Conservation (phyloP, 2,797 vertebrate species). For the Fratercula arctica region DNA sequence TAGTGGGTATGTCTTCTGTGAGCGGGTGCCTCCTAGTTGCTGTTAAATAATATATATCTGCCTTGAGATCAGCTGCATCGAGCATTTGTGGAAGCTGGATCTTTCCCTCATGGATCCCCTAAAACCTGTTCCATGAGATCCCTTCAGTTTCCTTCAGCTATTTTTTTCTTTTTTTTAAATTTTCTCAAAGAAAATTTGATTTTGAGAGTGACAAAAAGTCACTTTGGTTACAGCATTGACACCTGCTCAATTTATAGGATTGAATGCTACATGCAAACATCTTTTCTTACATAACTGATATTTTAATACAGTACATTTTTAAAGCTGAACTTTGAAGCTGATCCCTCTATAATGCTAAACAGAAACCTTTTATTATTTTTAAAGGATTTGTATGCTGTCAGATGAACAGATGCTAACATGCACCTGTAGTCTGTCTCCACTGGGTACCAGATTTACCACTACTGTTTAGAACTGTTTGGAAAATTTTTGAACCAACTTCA, state of each 20-base stretch:
- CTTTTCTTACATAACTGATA: conserved; percentile 9
- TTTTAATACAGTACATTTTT: conserved; percentile 14
- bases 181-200: not conserved
- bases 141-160: not conserved
- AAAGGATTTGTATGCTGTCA: conserved; percentile 11
- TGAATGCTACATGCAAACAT: not conserved
- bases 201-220: not conserved
- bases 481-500: conserved; percentile 2
- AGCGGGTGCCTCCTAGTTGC: not conserved
- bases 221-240: not conserved
- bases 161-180: not conserved
- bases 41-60: not conserved
- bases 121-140: not conserved
- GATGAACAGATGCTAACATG: conserved; percentile 22
- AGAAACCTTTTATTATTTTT: conserved; percentile 27
- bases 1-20: not conserved
- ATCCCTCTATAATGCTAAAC: not conserved
- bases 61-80: not conserved
- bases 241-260: not conserved
- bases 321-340: conserved; percentile 1
- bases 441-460: not conserved
- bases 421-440: conserved; percentile 32
- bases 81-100: not conserved
- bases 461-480: not conserved
- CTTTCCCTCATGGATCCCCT: not conserved